Evolutionary conservation across 2,113 vertebrate genomes (phyloP).

Genomic region (Alosa alosa): DNA sequence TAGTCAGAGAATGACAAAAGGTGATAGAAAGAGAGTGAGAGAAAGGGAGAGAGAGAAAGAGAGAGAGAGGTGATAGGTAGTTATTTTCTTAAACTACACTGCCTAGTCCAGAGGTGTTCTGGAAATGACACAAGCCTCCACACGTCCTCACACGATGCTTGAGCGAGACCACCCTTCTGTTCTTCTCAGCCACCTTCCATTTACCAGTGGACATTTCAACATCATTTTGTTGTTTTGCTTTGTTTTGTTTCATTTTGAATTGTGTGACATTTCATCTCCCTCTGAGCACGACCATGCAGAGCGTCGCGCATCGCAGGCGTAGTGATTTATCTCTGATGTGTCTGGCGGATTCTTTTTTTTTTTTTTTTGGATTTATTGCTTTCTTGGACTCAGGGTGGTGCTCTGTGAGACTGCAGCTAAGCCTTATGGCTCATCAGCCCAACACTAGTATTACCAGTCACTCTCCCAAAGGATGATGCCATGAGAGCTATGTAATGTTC

Average conservation of each 20-base stretch:
- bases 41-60: not conserved
- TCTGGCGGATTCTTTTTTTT: not conserved
- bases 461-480: not conserved
- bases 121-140: not conserved
- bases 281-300: not conserved
- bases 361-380: not conserved
- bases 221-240: not conserved
- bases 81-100: conserved; percentile 31
- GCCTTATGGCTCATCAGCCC: not conserved
- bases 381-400: not conserved
- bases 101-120: not conserved
- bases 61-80: conserved; percentile 9
- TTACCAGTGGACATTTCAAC: not conserved
- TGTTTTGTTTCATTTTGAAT: not conserved
- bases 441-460: not conserved
- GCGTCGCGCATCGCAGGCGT: not conserved
- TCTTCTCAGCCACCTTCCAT: not conserved
- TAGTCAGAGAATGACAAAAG: conserved; percentile 8
- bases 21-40: conserved; percentile 27
- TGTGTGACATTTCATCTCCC: not conserved
- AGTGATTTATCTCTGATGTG: not conserved
- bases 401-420: not conserved
- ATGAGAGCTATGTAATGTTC: not conserved
- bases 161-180: not conserved
- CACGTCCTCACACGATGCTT: not conserved